Percentiles rank a stretch among this genome's conserved stretches.
phyloP scores from a whole-genome alignment of 2,797 vertebrate species.

The Enteromius fasciolatus region DNA sequence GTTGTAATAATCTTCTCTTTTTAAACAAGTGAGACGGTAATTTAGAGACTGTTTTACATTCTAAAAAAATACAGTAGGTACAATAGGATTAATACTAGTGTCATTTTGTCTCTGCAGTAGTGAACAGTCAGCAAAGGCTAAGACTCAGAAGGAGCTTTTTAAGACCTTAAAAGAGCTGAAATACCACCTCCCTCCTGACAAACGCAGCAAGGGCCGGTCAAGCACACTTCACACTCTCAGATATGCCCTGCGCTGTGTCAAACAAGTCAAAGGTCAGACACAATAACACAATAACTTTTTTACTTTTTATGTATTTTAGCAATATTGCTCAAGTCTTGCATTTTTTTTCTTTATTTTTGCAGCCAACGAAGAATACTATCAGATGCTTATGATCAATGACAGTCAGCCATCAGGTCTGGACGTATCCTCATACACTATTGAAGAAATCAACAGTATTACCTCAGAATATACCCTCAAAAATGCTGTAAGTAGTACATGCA shows the following conservation, averaged over 20 bases:
- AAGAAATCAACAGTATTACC: slow-evolving; percentile 87
- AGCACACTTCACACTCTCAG: slow-evolving; percentile 85
- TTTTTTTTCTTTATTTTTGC: slow-evolving; percentile 14
- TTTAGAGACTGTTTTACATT: not conserved
- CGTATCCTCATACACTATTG: slow-evolving; percentile 85
- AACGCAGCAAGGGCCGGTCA: slow-evolving; percentile 81
- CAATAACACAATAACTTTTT: not conserved
- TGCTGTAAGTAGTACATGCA: slow-evolving; percentile 53
- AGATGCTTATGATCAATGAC: slow-evolving; percentile 87
- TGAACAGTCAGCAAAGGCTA: slow-evolving; percentile 88
- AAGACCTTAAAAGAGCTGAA: slow-evolving; percentile 91
- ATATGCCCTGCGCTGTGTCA: slow-evolving; percentile 91
- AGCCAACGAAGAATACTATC: slow-evolving; percentile 96
- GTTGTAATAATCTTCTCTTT: not conserved
- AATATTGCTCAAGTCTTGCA: not conserved
- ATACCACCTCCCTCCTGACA: slow-evolving; percentile 83
- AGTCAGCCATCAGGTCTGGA: slow-evolving; percentile 80
- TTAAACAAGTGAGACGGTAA: not conserved
- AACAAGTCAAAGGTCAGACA: slow-evolving; percentile 91
- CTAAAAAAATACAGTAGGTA: not conserved
- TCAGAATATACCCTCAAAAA: slow-evolving; percentile 92
- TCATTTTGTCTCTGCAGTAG: slow-evolving; percentile 77
- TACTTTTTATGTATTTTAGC: not conserved
- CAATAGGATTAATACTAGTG: not conserved
- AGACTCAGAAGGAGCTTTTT: slow-evolving; percentile 89